Evolutionary conservation across 1,140 invertebrate genomes (phyloP), one percentile per base, ranked within the genome.

Genomic region (Littorina saxatilis): DNA sequence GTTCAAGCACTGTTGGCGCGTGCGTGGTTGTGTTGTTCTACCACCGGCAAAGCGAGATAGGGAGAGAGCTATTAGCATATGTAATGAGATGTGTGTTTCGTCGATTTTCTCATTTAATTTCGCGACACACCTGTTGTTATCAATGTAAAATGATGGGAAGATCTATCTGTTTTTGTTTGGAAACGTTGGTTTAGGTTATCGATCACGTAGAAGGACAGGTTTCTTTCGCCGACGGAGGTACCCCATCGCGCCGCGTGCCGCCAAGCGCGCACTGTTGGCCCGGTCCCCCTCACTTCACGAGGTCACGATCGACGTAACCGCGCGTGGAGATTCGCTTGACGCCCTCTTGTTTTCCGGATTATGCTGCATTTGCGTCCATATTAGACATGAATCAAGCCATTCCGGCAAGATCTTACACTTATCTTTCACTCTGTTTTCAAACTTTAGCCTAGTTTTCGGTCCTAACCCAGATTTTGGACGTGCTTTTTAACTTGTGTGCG

Each of bases 31-130:
- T 78, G 76, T 63, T 78, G 76, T 78, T 40, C 37, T 29, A 39
- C 58, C 76, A 63, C 76, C 75, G 76, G 76, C 76, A 39, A 78
- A 58, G n/a, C 32, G 58, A 63, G 37, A 35, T 78, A 68, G 55
- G 79, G 35, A 52, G 74, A 66, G 47, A 75, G 40, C 37, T 75
- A 77, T 80, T 50, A 80, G 82, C 82, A 83, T 83, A 83, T 78
- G 61, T 83, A 83, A 83, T 83, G 77, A 83, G 82, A 15, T 78
- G 13, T 52, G 76, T 78, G 76, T 78, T 78, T 78, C 29, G 29
- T 23, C 55, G 39, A 63, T 78, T 78, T 66, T 76, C 52, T 58
- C 50, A 29, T 5, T 37, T 35, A 27, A 5, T 66, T 50, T 40
- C 23, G 66, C 20, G 23, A 11, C 72, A 32, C 20, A 29, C 27